Conservation (phyloP, 2,888 invertebrate species). For the Epirrhoe tristata region DNA sequence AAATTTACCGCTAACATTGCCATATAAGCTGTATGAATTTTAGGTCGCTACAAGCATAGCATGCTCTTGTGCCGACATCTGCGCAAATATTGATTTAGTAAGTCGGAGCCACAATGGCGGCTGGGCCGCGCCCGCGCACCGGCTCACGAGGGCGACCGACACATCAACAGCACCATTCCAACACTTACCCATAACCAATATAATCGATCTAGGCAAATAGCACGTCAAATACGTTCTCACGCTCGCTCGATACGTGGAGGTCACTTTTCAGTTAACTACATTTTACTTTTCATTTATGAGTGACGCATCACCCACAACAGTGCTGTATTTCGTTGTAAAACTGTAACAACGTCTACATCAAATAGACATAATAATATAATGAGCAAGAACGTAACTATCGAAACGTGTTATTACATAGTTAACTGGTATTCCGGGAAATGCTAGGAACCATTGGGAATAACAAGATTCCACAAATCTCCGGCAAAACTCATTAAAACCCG, state of each 20-base stretch:
- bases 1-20: constrained; percentile 85
- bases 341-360: neutral
- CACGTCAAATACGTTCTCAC: constrained; percentile 54
- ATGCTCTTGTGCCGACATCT: constrained; percentile 84
- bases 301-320: neutral
- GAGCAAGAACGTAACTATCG: neutral
- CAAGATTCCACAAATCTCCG: constrained; percentile 24
- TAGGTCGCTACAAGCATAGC: constrained; percentile 83
- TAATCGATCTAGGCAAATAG: constrained; percentile 60
- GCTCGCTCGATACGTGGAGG: constrained; percentile 27
- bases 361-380: neutral
- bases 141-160: constrained; percentile 44
- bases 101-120: constrained; percentile 77
- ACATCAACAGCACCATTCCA: constrained; percentile 57
- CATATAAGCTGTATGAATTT: constrained; percentile 85
- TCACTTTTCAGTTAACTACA: constrained; percentile 23
- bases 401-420: neutral
- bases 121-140: constrained; percentile 53
- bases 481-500: constrained; percentile 23
- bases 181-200: constrained; percentile 55
- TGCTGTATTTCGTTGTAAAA: neutral
- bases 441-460: constrained; percentile 10
- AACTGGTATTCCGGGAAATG: constrained; percentile 15
- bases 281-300: constrained; percentile 2
- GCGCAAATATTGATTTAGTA: constrained; percentile 86